Percentiles rank a stretch among this genome's conserved stretches.
phyloP scores from a whole-genome alignment of 2,888 invertebrate species.

The Tridacna crocea region DNA sequence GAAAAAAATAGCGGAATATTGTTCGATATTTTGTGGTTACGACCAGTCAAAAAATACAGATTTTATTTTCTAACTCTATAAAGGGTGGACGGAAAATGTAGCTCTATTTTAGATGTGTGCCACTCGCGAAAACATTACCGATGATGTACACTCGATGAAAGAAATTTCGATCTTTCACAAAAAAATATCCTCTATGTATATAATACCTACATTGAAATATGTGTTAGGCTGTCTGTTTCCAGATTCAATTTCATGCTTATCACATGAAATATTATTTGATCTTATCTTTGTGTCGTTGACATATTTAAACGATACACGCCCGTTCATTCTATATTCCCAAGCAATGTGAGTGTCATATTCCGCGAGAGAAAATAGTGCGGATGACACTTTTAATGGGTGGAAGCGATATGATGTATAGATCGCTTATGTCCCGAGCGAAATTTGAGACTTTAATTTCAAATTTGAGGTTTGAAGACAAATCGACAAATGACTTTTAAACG shows the following conservation, averaged over 20 bases:
- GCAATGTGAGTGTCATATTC: constrained; percentile 39
- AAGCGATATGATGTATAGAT: constrained; percentile 43
- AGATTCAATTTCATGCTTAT: constrained; percentile 41
- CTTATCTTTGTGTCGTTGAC: constrained; percentile 43
- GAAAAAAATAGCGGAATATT: too few species aligned
- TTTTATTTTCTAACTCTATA: too few species aligned
- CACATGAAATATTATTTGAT: constrained; percentile 43
- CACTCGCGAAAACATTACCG: too few species aligned
- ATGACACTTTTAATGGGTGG: constrained; percentile 46
- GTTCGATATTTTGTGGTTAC: too few species aligned
- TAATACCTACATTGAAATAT: constrained; percentile 17
- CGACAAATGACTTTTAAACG: constrained; percentile 41
- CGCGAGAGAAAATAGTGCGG: constrained; percentile 28
- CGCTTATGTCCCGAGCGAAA: constrained; percentile 44
- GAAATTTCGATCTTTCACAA: too few species aligned
- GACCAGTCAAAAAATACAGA: too few species aligned
- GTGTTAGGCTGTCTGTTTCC: constrained; percentile 1
- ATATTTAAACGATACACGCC: constrained; percentile 23
- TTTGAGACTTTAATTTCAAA: constrained; percentile 52
- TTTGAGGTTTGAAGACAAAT: constrained; percentile 53
- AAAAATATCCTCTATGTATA: too few species aligned
- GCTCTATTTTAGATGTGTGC: too few species aligned
- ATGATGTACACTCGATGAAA: too few species aligned
- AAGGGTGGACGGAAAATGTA: too few species aligned
- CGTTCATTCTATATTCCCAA: neutral